Conservation (phyloP, 2,113 vertebrate genomes). For the Neotragus pygmaeus region DNA sequence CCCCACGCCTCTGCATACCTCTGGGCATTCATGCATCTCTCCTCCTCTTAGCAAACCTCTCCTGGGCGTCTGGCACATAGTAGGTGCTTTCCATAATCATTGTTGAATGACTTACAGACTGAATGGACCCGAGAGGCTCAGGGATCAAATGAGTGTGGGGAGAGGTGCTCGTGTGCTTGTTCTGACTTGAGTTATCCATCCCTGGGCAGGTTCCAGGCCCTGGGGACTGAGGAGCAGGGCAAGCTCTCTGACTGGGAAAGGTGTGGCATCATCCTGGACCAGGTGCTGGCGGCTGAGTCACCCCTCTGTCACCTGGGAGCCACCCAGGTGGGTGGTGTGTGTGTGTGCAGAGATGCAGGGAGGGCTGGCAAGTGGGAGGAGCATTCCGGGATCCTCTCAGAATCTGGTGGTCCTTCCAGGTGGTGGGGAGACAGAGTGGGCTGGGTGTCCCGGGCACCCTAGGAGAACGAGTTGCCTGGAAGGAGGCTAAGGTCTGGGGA, state of each 20-base stretch:
- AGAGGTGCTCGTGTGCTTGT: background rate
- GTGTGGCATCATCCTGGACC: constrained; percentile 80
- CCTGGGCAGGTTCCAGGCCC: constrained; percentile 82
- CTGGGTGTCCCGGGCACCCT: background rate
- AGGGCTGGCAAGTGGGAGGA: background rate
- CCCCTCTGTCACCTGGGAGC: constrained; percentile 87
- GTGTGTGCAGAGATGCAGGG: too few species aligned
- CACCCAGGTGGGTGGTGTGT: constrained; percentile 84
- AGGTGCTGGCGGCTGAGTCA: constrained; percentile 76
- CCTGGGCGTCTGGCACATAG: background rate
- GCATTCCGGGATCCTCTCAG: background rate
- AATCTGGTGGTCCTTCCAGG: background rate
- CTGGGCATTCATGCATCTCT: rapidly evolving
- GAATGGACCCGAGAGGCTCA: background rate
- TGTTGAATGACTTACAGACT: background rate
- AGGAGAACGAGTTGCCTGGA: background rate
- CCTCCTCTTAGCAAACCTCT: too few species aligned
- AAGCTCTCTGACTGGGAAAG: constrained; percentile 73
- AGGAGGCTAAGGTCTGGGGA: constrained; percentile 43
- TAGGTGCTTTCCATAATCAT: background rate
- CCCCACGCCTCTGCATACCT: background rate
- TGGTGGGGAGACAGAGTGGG: rapidly evolving
- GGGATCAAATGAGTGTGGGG: background rate
- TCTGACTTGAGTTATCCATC: background rate
- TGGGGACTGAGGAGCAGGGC: constrained; percentile 66